Percentiles rank a stretch among this genome's conserved stretches.
These are phyloP conservation scores for Hippocampus zosterae DNA, from an alignment of 2,113 vertebrate species.

Conservation along the genomic window DNA sequence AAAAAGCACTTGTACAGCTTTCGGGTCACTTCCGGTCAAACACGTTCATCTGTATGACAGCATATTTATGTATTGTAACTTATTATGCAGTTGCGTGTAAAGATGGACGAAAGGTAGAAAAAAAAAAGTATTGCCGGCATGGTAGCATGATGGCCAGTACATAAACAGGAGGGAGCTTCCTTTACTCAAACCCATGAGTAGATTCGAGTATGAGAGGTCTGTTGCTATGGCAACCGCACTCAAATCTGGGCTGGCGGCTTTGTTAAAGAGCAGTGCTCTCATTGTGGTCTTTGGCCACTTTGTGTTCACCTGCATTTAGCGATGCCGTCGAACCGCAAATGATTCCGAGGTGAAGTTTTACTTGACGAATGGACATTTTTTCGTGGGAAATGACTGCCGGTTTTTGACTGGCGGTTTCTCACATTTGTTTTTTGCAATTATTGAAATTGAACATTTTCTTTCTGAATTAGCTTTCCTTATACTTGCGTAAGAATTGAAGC, in stretches of 20 bases:
- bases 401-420: too few species aligned
- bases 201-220: conserved; percentile 22
- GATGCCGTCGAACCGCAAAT: not conserved
- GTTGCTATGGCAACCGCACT: conserved; percentile 60
- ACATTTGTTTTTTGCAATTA: not conserved
- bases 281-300: not conserved
- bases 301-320: not conserved
- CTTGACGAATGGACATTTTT: not conserved
- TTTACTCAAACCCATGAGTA: conserved; percentile 39
- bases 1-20: not conserved
- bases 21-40: not conserved
- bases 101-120: not conserved
- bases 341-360: not conserved
- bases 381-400: not conserved
- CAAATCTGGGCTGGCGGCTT: conserved; percentile 32
- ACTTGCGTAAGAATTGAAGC: not conserved
- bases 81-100: not conserved
- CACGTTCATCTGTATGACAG: not conserved
- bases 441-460: too few species aligned
- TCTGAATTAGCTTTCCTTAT: too few species aligned
- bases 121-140: not conserved
- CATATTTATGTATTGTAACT: not conserved
- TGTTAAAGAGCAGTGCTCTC: conserved; percentile 22
- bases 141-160: conserved; percentile 10
- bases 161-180: conserved; percentile 19